phyloP scores from a whole-genome alignment of 2,888 invertebrate species.

The Petrolisthes cinctipes region DNA sequence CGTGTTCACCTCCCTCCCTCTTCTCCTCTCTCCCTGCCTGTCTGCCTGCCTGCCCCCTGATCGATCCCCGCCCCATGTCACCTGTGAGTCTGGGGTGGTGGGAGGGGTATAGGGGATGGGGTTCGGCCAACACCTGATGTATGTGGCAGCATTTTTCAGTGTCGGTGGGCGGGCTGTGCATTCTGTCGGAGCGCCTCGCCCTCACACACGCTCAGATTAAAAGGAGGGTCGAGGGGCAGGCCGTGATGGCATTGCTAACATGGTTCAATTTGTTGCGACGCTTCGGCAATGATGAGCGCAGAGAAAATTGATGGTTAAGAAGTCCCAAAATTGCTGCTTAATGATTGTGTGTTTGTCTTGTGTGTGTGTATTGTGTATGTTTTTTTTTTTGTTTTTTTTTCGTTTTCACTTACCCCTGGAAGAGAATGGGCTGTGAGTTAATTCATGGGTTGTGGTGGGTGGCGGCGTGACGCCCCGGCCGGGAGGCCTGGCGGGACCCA shows the following conservation, averaged over 20 bases:
- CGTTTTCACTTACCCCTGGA: slow-evolving; percentile 41
- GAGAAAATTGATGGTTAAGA: slow-evolving; percentile 43
- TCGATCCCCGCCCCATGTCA: slow-evolving; percentile 28
- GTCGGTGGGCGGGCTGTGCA: slow-evolving; percentile 35
- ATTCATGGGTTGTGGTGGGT: slow-evolving; percentile 29
- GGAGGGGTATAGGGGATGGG: not conserved
- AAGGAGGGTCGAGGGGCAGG: slow-evolving; percentile 15
- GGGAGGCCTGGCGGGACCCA: slow-evolving; percentile 31
- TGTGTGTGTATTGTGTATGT: too few species aligned
- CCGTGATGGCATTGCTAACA: slow-evolving; percentile 50
- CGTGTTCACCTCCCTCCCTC: not conserved
- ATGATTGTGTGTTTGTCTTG: slow-evolving; percentile 54
- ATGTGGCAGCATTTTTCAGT: slow-evolving; percentile 23
- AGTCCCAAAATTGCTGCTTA: slow-evolving; percentile 48
- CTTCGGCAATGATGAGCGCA: slow-evolving; percentile 27
- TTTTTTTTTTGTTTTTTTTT: too few species aligned
- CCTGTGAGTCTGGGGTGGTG: not conserved
- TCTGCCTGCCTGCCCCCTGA: not conserved
- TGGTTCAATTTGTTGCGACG: slow-evolving; percentile 48
- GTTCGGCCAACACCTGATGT: slow-evolving; percentile 13
- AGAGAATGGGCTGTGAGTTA: slow-evolving; percentile 40
- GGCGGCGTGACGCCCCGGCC: slow-evolving; percentile 38
- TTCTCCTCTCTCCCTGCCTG: not conserved
- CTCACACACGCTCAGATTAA: slow-evolving; percentile 31
- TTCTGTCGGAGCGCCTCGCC: slow-evolving; percentile 9